Conservation (phyloP, 2,888 invertebrate genomes). For the Synanthedon myopaeformis region DNA sequence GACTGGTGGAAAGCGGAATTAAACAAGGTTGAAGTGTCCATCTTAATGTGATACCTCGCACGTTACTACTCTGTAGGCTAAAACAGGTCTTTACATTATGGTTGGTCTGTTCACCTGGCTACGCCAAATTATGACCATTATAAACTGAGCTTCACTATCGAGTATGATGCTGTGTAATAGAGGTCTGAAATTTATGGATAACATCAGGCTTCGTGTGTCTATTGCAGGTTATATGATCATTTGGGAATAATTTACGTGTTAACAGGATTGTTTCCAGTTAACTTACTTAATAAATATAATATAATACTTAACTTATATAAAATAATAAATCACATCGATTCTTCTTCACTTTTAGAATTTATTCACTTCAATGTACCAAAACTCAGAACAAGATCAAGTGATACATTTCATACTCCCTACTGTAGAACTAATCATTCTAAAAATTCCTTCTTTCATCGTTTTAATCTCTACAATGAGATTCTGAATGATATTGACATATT, state of each 20-base stretch:
- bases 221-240: neutral
- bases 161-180: neutral
- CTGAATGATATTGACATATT: too few species aligned
- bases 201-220: neutral
- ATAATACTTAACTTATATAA: too few species aligned
- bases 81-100: neutral
- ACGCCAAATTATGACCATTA: neutral
- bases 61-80: neutral
- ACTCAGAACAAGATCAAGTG: too few species aligned
- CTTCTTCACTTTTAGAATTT: too few species aligned
- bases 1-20: neutral
- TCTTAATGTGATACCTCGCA: neutral
- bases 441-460: too few species aligned
- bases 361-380: too few species aligned
- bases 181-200: neutral
- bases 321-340: too few species aligned
- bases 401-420: too few species aligned
- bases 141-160: neutral
- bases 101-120: neutral
- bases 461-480: too few species aligned
- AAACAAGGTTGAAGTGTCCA: neutral
- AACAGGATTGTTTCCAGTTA: neutral
- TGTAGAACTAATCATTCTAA: too few species aligned
- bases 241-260: neutral
- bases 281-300: too few species aligned